Evolutionary conservation across 37 sponge, comb jelly and placozoan genomes (phyloP).

Genomic region (Amphimedon queenslandica): DNA sequence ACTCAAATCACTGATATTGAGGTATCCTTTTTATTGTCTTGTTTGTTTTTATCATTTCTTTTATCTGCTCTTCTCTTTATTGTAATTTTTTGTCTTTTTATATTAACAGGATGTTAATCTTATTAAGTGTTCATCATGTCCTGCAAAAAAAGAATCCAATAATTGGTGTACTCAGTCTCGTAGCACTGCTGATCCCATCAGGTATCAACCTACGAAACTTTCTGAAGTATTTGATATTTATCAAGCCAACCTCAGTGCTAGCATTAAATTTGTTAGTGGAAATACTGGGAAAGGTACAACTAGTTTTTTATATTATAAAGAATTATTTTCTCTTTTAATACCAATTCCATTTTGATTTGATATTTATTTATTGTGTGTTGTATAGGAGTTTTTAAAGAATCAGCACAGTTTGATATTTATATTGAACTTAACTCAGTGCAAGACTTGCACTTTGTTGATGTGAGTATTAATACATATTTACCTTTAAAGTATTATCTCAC

Average conservation of each 20-base stretch:
- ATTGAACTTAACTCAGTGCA: constrained; percentile 37
- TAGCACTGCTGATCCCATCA: constrained; percentile 20
- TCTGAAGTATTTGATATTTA: constrained; percentile 38
- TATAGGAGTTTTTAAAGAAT: constrained; percentile 48
- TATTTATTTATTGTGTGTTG: not conserved
- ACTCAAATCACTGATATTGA: constrained; percentile 53
- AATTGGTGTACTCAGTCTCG: constrained; percentile 1
- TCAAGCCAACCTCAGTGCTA: not conserved
- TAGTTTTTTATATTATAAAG: not conserved
- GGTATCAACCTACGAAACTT: constrained; percentile 49
- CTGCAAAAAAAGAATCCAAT: not conserved
- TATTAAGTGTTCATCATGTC: constrained; percentile 13
- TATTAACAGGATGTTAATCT: constrained; percentile 10
- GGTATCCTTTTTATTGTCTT: too few species aligned
- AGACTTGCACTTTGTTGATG: constrained; percentile 22
- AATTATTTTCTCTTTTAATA: not conserved
- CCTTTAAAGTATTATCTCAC: not conserved
- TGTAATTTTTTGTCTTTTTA: too few species aligned
- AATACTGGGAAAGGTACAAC: constrained; percentile 70
- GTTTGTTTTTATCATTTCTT: not conserved
- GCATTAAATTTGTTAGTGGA: constrained; percentile 54
- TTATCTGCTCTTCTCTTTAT: too few species aligned
- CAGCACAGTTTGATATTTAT: constrained; percentile 20
- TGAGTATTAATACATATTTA: not conserved
- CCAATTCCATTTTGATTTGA: not conserved